Evolutionary conservation across 2,113 vertebrate genomes (phyloP), one percentile per base, ranked within the genome.

Genomic region (Poicephalus meyeri): DNA sequence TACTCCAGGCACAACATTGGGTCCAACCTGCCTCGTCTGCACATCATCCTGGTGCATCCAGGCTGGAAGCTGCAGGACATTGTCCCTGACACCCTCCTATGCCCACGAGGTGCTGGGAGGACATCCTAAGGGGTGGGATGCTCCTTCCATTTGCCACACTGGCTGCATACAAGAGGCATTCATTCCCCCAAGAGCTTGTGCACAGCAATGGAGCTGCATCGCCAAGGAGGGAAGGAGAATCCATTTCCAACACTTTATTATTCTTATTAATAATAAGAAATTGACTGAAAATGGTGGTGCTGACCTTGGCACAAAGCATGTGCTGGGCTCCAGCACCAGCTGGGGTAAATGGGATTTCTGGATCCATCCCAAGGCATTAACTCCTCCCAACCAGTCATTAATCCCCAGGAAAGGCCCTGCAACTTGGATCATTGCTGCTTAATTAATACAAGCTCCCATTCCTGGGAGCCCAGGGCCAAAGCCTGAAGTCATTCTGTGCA

Each of bases 261-360:
- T 55, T 88, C 56, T 85, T 37, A 33, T 89, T 89, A 87, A 91
- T 60, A 78, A 81, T 17, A 47, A 0, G 42, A 68, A 58, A 82
- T 81, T 68, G 64, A 31, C 82, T 94, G 88, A 69, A 49, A 56
- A 70, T 46, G 60, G 61, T 37, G 47, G 5, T 77, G 70, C 83
- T 89, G 89, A 93, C 88, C 83, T 95, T 95, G 95, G 94, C 82
- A 72, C 21, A 2, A 33, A 29, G 31, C 3, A 5, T 3, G 49
- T 3, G 46, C 87, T 10, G 41, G 39, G 68, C 37, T 58, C 39
- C 52, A 13, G 76, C 65, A 13, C 65, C 1, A 2, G 12, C 53
- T 16, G 81, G 87, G 92, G 85, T 82, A 97, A 97, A 97, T 97
- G 95, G 93, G 94, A 74, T 91, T 92, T 87, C 33, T 97, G 96